Conservation (phyloP, 1,140 invertebrate genomes). For the Hydropsyche tenuis region DNA sequence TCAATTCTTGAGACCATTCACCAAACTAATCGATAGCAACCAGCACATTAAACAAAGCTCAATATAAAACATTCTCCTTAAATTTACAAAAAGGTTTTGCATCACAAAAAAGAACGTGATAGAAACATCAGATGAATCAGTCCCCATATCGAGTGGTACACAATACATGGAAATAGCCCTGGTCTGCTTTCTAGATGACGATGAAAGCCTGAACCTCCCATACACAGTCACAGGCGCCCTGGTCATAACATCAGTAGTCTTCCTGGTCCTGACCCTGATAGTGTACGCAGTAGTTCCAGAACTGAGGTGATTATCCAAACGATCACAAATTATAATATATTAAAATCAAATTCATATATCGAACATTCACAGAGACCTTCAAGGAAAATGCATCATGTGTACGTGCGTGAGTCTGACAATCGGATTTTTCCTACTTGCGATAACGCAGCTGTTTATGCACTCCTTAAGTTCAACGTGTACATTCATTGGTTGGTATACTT, state of each 20-base stretch:
- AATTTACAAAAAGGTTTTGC: conserved; percentile 18
- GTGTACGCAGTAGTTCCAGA: conserved; percentile 67
- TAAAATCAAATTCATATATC: no score
- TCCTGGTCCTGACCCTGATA: conserved; percentile 64
- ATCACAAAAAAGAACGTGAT: not conserved
- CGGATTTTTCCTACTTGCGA: conserved; percentile 64
- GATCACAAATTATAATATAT: no score
- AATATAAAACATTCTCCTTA: no score
- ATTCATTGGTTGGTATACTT: conserved; percentile 44
- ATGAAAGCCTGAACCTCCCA: conserved; percentile 42
- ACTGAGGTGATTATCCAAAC: conserved; percentile 66
- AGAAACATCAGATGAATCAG: not conserved
- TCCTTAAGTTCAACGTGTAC: conserved; percentile 26
- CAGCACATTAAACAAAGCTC: no score
- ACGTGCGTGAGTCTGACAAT: conserved; percentile 64
- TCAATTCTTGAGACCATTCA: no score
- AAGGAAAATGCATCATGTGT: conserved; percentile 65
- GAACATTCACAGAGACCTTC: conserved; percentile 61
- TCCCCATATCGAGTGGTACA: not conserved
- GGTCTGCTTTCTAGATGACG: conserved; percentile 60
- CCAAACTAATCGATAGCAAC: no score
- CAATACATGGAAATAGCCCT: conserved; percentile 53
- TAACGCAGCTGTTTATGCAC: conserved; percentile 59
- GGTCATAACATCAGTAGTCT: conserved; percentile 65
- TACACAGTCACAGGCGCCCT: conserved; percentile 58